Conservation (phyloP, 2,797 vertebrate genomes). For the Spheniscus humboldti region DNA sequence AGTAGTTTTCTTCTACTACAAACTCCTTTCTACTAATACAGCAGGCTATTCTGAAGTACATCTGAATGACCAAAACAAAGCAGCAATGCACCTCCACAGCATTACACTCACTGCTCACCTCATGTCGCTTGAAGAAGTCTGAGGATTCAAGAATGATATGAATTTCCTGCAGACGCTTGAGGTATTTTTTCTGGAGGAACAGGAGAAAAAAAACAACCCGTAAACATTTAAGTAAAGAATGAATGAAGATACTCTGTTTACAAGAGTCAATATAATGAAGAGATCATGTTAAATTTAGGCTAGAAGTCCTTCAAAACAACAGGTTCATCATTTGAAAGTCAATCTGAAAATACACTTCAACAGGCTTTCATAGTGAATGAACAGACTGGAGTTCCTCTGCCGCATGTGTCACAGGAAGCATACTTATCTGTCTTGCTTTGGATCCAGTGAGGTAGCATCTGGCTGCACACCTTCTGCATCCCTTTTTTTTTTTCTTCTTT, state of each 20-base stretch:
- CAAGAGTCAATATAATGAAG: neutral
- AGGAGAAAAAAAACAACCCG: neutral
- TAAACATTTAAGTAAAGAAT: neutral
- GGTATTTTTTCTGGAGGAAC: conserved; percentile 83
- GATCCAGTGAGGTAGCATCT: neutral
- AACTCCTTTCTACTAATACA: neutral
- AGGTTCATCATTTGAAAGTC: neutral
- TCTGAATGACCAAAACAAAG: neutral
- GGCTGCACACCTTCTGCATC: neutral
- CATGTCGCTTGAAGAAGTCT: conserved; percentile 90
- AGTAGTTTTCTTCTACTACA: neutral
- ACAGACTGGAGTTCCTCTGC: neutral
- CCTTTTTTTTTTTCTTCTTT: neutral
- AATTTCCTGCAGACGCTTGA: conserved; percentile 88
- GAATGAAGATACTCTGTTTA: neutral
- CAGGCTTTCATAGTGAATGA: neutral
- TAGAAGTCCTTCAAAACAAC: neutral
- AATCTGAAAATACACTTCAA: neutral
- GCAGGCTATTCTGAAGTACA: neutral
- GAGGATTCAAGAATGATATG: conserved; percentile 84
- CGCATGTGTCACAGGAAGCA: neutral
- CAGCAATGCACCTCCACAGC: neutral
- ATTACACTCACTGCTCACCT: conserved; percentile 78
- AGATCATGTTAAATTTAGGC: neutral
- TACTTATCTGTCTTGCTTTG: neutral